A percentile compares a stretch with the other conserved stretches of the same genome.
These are phyloP conservation scores for Trachythela sp. DNA, from an alignment of 64 coral and sea anemone species.

Conservation along the genomic window DNA sequence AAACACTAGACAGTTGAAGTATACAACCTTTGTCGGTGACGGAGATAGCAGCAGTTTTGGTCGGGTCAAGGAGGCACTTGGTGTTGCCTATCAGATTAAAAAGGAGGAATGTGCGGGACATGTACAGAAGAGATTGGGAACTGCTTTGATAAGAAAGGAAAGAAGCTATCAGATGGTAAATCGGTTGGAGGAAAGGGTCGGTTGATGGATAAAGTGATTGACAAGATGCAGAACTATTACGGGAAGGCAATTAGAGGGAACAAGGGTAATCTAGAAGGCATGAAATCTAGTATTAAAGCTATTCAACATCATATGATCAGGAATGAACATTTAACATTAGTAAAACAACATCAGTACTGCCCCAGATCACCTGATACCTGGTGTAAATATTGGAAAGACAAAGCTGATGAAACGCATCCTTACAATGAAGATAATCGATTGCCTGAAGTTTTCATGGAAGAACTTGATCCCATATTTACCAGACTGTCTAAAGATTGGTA, in stretches of 20 bases:
- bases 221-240: slow-evolving; percentile 11
- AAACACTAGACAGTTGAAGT: neutral
- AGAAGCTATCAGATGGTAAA: neutral
- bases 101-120: slow-evolving; percentile 2
- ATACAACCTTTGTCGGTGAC: neutral
- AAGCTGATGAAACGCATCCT: neutral
- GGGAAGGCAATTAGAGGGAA: neutral
- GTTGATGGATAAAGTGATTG: neutral
- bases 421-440: slow-evolving; percentile 8
- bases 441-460: neutral
- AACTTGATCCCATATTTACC: neutral
- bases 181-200: neutral
- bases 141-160: neutral
- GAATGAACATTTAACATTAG: neutral
- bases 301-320: slow-evolving; percentile 2
- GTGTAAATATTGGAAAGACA: neutral
- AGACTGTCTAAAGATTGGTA: neutral
- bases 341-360: neutral
- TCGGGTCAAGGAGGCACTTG: neutral
- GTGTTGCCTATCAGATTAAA: neutral
- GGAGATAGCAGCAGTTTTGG: slow-evolving; percentile 14
- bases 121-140: neutral
- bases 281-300: neutral
- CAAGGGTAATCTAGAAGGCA: neutral
- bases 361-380: neutral